Conservation (phyloP, 35 echinoderm and acorn worm genomes). For the Apostichopus parvimensis region DNA sequence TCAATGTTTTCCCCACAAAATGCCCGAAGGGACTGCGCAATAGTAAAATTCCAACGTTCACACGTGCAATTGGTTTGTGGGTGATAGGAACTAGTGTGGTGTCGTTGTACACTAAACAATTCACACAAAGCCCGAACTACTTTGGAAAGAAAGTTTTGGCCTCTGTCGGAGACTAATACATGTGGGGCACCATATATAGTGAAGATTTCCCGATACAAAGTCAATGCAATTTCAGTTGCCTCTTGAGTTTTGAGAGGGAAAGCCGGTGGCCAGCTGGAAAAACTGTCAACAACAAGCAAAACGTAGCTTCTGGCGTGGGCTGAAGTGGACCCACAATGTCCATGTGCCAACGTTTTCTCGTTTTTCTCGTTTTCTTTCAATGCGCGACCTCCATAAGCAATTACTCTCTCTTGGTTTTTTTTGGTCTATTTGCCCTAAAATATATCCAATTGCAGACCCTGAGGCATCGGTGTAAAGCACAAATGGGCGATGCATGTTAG, state of each 20-base stretch:
- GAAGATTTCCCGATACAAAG: slow-evolving; percentile 66
- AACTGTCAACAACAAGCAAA: slow-evolving; percentile 61
- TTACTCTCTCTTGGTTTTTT: slow-evolving; percentile 58
- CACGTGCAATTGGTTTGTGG: slow-evolving; percentile 65
- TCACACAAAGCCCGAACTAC: slow-evolving; percentile 43
- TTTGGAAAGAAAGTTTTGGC: slow-evolving; percentile 45
- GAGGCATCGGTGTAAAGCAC: slow-evolving; percentile 74
- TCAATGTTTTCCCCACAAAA: slow-evolving; percentile 35
- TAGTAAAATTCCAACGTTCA: slow-evolving; percentile 60
- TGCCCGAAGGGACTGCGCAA: slow-evolving; percentile 57
- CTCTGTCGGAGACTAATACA: slow-evolving; percentile 61
- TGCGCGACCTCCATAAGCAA: slow-evolving; percentile 67
- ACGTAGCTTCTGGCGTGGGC: slow-evolving; percentile 53
- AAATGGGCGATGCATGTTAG: slow-evolving; percentile 57
- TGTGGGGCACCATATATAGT: slow-evolving; percentile 62
- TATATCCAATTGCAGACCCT: slow-evolving; percentile 58
- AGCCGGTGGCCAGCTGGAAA: slow-evolving; percentile 64
- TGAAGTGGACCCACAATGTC: slow-evolving; percentile 62
- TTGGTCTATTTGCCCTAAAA: slow-evolving; percentile 56
- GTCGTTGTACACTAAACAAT: slow-evolving; percentile 47
- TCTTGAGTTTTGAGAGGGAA: slow-evolving; percentile 61
- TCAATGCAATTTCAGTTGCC: slow-evolving; percentile 49
- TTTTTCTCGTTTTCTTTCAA: slow-evolving; percentile 46
- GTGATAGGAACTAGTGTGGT: slow-evolving; percentile 61
- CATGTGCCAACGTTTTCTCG: slow-evolving; percentile 60